Evolutionary conservation across 2,113 vertebrate genomes (phyloP).

Genomic region (Solenodon paradoxus): DNA sequence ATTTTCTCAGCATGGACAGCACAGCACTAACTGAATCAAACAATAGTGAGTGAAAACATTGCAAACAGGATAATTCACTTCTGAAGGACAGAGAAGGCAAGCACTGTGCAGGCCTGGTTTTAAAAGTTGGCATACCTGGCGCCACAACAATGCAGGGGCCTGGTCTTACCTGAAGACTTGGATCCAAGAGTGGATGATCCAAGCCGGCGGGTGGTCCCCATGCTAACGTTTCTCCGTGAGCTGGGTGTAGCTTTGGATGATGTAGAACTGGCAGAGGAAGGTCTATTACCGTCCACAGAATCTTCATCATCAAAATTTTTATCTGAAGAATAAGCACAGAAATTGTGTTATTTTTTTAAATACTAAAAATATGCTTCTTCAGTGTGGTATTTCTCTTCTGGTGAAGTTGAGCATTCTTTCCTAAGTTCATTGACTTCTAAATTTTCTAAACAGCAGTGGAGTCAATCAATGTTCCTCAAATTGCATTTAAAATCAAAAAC

Average conservation of each 20-base stretch:
- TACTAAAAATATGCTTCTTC: not conserved
- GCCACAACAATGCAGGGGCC: not conserved
- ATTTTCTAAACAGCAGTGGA: not conserved
- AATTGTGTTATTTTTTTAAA: not conserved
- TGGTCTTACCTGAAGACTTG: conserved; percentile 87
- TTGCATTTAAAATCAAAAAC: conserved; percentile 10
- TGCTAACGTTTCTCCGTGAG: conserved; percentile 86
- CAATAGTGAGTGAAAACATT: not conserved
- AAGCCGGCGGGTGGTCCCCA: conserved; percentile 88
- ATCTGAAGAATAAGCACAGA: conserved; percentile 83
- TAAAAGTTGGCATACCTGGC: not conserved
- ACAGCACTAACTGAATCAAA: not conserved
- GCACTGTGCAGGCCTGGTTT: not conserved
- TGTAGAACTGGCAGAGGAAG: conserved; percentile 93
- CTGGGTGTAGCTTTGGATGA: conserved; percentile 91
- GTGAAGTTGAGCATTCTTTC: not conserved
- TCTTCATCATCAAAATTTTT: conserved; percentile 99
- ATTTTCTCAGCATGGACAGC: not conserved
- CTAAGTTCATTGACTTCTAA: not conserved
- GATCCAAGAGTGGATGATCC: conserved; percentile 85
- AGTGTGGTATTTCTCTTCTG: not conserved
- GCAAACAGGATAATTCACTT: rapidly evolving
- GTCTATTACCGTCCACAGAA: conserved; percentile 96
- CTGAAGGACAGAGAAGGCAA: not conserved
- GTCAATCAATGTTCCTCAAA: not conserved